Base-by-base conservation (phyloP, 1,140 invertebrate species). In the Nebria ingens region DNA sequence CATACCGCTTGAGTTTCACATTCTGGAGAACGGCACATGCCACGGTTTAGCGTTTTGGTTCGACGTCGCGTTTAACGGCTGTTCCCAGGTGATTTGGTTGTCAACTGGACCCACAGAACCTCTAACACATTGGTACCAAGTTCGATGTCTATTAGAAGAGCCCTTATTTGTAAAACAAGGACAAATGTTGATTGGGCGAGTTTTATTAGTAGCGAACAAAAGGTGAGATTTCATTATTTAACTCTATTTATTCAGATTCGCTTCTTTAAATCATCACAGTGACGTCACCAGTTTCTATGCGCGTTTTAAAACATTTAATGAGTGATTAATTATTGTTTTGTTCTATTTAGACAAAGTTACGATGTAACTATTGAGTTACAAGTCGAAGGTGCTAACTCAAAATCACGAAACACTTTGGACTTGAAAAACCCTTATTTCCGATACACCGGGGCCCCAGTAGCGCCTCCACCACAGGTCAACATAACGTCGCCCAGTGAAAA, bases 41-140 rank as follows among this genome's bases (percentile, higher is more conserved):
- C 97, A 99, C 68, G 97, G 97, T 6, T 74, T 99, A 56, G 97
- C 97, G 17, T 98, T 99, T 75, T 99, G 97, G 97, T 99, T 99
- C 74, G 97, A 99, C 76, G 97, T 98, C n/a, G 89, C 95, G 51
- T 99, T 99, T 75, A 83, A 91, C 52, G 97, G 97, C 21, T 85
- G 84, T 54, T 84, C 82, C 57, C 86, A 92, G 66, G 87, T 91
- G 54, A 86, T 98, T 52, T 99, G 96, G 95, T 73, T 99, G 2
- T 98, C 95, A n/a, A 99, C 97, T 19, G 85, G 95, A 4, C 97
- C 97, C 0, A 98, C 94, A 15, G 94, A 98, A 69, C 93, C 96
- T n/a, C 74, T 99, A 1, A 99, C 97, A 23, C 97, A 99, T 74
- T 99, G 97, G 97, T 99, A 99, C 74, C 96, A 99, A 82, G 96